phyloP scores from a whole-genome alignment of 2,797 vertebrate species.

The Silurus lanzhouensis region DNA sequence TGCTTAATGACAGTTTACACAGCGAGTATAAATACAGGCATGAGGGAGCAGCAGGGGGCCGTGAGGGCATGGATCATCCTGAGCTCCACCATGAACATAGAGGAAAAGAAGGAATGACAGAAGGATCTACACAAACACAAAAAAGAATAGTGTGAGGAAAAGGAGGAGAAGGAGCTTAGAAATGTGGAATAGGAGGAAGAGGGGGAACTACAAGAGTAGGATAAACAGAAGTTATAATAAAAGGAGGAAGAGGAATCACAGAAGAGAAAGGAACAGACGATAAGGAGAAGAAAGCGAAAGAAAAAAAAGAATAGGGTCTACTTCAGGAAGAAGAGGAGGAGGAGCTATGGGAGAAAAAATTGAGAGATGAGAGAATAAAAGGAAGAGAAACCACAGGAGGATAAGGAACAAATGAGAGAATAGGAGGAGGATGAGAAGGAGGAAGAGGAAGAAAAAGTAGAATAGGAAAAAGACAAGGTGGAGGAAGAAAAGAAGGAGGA shows the following conservation, averaged over 20 bases:
- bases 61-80: constrained; percentile 47
- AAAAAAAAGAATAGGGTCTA: not conserved
- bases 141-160: too few species aligned
- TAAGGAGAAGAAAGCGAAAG: not conserved
- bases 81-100: constrained; percentile 46
- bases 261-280: not conserved
- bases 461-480: too few species aligned
- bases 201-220: not conserved
- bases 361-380: not conserved
- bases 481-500: too few species aligned
- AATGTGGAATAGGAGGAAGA: not conserved
- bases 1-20: constrained; percentile 70
- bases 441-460: not conserved
- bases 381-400: not conserved
- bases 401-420: not conserved
- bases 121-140: too few species aligned
- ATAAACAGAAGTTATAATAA: not conserved
- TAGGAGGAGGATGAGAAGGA: not conserved
- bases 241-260: not conserved
- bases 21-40: constrained; percentile 60
- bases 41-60: constrained; percentile 42
- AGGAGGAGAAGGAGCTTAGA: too few species aligned
- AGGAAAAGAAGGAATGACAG: too few species aligned
- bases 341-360: too few species aligned
- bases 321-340: not conserved